phyloP scores from a whole-genome alignment of 1,140 invertebrate species.

The Ceratitis capitata region DNA sequence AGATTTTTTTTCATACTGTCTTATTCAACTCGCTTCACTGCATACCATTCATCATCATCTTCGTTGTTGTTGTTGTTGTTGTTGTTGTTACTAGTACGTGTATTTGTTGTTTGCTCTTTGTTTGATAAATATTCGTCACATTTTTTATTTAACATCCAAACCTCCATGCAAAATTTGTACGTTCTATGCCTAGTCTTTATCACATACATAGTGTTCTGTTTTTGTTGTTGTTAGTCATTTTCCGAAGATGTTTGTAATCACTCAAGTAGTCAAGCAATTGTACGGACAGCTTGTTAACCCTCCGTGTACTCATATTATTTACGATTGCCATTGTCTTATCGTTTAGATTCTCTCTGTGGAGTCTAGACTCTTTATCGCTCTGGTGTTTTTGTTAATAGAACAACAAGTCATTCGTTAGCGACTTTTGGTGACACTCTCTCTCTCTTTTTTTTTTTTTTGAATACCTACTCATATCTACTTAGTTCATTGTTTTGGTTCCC shows the following conservation, averaged over 20 bases:
- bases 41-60: neutral
- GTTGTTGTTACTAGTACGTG: slow-evolving; percentile 40
- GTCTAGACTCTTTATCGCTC: neutral
- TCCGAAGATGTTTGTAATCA: neutral
- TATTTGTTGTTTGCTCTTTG: slow-evolving; percentile 40
- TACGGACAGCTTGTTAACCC: neutral
- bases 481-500: neutral
- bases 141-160: neutral
- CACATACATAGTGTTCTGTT: neutral
- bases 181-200: too few species aligned
- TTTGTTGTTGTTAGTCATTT: neutral
- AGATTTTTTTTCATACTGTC: too few species aligned
- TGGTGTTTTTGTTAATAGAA: neutral
- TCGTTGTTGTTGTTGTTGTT: slow-evolving; percentile 43
- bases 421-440: slow-evolving; percentile 24
- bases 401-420: neutral
- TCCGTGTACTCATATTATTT: neutral
- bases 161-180: neutral
- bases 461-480: neutral
- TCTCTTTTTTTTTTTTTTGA: neutral
- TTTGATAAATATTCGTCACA: neutral
- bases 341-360: neutral
- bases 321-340: neutral
- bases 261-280: neutral
- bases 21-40: neutral